Evolutionary conservation across 2,113 vertebrate species (phyloP), one percentile per base, ranked within the genome.

Genomic region (Dinomys branickii): DNA sequence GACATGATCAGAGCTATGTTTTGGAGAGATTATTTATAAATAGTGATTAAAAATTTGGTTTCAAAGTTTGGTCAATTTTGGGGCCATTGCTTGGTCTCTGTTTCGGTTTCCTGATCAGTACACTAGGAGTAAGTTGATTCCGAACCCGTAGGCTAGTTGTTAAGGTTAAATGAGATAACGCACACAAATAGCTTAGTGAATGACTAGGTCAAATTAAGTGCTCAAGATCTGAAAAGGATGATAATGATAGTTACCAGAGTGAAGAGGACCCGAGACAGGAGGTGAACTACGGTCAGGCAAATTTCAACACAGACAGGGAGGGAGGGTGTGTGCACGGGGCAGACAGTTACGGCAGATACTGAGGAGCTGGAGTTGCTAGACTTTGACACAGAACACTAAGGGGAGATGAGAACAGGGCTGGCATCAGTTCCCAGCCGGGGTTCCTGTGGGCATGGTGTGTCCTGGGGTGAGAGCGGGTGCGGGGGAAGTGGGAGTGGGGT

Each of bases 121-220:
- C 90, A 82, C 65, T 41, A 71, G 41, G 56, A 84, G 59, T 85
- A 94, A 90, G 38, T 59, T 52, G 82, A 33, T 54, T 94, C 67
- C 13, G 52, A 73, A 33, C 44, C 41, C 41, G 35, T 13, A 78
- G 7, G 17, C 17, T 84, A 30, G n/a, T 95, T 90, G 58, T 88
- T 59, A 86, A 85, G 41, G 87, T 92, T 92, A 96, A 94, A 78
- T 33, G 84, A 75, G 41, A 92, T 92, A 47, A 91, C 71, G 20
- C 52, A 52, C 47, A 87, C 61, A 91, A 65, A 50, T 83, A 63
- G 5, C 50, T 96, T 85, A 95, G 92, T 85, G 95, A 94, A 80
- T 93, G 26, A 61, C 81, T 85, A 75, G 65, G 7, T n/a, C 84
- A 83, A 35, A 91, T 41, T 93, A 84, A 91, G 28, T 81, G 38